Conservation (phyloP, 2,888 invertebrate genomes). For the Acleris sparsana region DNA sequence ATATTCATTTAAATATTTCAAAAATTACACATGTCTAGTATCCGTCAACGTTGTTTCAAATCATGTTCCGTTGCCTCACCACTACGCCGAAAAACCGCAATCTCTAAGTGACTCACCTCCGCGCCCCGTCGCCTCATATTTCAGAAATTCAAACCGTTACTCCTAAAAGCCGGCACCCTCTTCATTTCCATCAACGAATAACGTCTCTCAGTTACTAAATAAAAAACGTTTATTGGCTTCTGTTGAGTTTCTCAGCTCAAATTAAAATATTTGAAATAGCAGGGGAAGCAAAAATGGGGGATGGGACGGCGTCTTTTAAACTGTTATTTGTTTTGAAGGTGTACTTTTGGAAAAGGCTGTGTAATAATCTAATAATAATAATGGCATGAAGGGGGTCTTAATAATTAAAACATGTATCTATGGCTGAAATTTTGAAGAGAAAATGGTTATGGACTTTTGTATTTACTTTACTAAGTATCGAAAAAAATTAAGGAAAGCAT, state of each 20-base stretch:
- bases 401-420: too few relatives aligned
- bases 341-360: background rate
- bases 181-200: conserved; percentile 41
- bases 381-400: too few relatives aligned
- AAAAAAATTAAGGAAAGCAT: too few relatives aligned
- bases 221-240: conserved; percentile 37
- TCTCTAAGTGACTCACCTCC: too few relatives aligned
- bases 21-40: too few relatives aligned
- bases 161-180: conserved; percentile 60
- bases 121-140: conserved; percentile 64
- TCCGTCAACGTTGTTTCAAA: too few relatives aligned
- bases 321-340: conserved; percentile 18
- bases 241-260: conserved; percentile 24
- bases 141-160: conserved; percentile 63
- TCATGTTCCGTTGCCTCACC: too few relatives aligned
- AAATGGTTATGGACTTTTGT: too few relatives aligned
- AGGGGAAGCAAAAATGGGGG: conserved; percentile 16
- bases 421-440: too few relatives aligned
- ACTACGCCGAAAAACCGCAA: too few relatives aligned
- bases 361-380: background rate
- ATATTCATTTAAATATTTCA: too few relatives aligned
- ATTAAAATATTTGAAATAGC: conserved; percentile 31
- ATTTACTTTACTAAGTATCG: too few relatives aligned
- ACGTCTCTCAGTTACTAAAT: conserved; percentile 36
- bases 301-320: conserved; percentile 9